Base-by-base conservation (phyloP, 2,113 vertebrate genomes). In the Ahaetulla prasina region DNA sequence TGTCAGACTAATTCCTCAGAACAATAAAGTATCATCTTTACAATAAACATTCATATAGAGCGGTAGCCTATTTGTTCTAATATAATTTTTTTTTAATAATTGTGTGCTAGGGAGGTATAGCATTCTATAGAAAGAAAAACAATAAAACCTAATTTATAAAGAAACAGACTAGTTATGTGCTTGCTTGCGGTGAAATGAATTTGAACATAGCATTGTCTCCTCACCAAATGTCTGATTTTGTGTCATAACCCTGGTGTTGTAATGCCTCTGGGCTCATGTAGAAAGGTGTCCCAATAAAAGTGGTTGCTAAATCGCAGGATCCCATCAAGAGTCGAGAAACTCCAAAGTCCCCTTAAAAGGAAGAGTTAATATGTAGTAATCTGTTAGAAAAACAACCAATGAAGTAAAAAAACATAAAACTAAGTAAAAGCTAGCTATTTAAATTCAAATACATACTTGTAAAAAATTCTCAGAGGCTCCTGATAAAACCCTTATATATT, bases 181-280 rank as follows among this genome's bases (percentile, higher is more conserved):
- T 16, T n/a, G n/a, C 25, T 63, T 88, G 22, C 27, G 45, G 88
- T 7, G 27, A 45, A 60, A 30, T 47, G 1, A 85, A 53, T 53
- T 0, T 0, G 8, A 91, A 91, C 0, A 45, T 4, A 88, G 85
- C 53, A 45, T 68, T 1, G 14, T 80, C 84, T 93, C 96, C 98
- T 98, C 95, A 99, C 98, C 98, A 99, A 94, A 99, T 98, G 95
- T 99, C 98, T 5, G 98, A 98, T 96, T 99, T 98, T 90, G 98
- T 98, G 94, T 98, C 95, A 11, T 98, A 99, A 39, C 98, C 98
- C 92, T 98, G 98, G 92, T 98, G 98, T 91, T 97, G 98, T 95
- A 99, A 95, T 35, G 97, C 97, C 94, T 99, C 98, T 0, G 98
- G 98, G 90, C 98, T 99, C 98, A 99, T 99, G 89, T 98, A 99